Percentiles rank a stretch among this genome's conserved stretches.
Evolutionary conservation across 2,797 vertebrate species (phyloP).

Genomic region (Gouania willdenowi): DNA sequence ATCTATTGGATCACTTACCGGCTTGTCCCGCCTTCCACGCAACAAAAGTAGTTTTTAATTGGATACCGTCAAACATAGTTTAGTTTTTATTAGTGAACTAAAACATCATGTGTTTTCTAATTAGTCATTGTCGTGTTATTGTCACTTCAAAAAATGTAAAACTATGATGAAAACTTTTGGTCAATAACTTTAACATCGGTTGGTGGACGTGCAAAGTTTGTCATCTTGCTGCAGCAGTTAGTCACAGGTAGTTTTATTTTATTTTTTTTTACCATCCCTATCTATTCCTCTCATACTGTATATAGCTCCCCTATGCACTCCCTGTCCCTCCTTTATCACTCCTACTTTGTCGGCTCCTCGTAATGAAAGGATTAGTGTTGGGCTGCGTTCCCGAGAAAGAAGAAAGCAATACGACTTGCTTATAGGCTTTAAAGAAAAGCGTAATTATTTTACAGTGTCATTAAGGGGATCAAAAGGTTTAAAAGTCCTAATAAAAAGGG

Average conservation of each 20-base stretch:
- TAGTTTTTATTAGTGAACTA: too few species aligned
- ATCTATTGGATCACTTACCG: too few species aligned
- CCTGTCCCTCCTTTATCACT: slow-evolving; percentile 33
- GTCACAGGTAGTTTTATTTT: slow-evolving; percentile 11
- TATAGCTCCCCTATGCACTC: slow-evolving; percentile 36
- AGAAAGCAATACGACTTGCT: slow-evolving; percentile 61
- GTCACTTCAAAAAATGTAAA: too few species aligned
- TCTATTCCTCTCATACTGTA: slow-evolving; percentile 33
- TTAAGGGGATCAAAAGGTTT: slow-evolving; percentile 67
- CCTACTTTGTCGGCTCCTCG: slow-evolving; percentile 61
- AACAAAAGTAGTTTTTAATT: too few species aligned
- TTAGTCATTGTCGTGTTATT: too few species aligned
- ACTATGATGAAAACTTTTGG: too few species aligned
- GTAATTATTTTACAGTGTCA: slow-evolving; percentile 73
- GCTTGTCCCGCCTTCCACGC: too few species aligned
- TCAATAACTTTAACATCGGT: too few species aligned
- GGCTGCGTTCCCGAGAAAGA: slow-evolving; percentile 52
- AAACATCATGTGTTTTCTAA: too few species aligned
- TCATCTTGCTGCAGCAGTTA: neutral
- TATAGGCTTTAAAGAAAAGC: slow-evolving; percentile 62
- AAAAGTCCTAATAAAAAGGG: slow-evolving; percentile 50
- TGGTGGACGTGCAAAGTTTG: too few species aligned
- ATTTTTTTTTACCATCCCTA: slow-evolving; percentile 15
- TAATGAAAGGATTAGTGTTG: slow-evolving; percentile 69
- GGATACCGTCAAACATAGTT: too few species aligned